Conservation (phyloP, 2,797 vertebrate genomes). For the Anguilla obscura region DNA sequence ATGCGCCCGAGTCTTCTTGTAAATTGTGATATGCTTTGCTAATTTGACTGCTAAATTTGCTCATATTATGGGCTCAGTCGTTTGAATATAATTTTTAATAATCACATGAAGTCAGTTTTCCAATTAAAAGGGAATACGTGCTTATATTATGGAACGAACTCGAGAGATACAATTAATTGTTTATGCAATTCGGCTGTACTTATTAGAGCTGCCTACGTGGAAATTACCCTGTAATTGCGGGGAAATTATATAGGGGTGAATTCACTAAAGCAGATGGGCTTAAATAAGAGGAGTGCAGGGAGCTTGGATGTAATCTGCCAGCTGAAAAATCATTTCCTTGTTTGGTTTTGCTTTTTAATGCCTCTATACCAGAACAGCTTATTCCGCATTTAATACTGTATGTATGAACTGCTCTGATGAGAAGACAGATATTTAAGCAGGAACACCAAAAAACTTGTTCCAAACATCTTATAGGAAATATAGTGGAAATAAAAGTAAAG, state of each 20-base stretch:
- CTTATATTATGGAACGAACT: background rate
- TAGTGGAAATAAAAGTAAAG: background rate
- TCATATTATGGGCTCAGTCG: conserved; percentile 1
- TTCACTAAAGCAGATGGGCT: conserved; percentile 8
- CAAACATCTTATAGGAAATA: no score
- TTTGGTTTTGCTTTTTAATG: background rate
- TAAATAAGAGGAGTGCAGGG: background rate
- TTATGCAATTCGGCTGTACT: background rate
- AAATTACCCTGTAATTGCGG: background rate
- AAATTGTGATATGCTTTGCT: background rate
- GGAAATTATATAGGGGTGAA: background rate
- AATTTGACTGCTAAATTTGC: background rate
- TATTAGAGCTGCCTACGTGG: background rate
- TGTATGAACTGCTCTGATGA: background rate
- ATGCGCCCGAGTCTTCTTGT: background rate
- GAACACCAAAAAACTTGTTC: no score
- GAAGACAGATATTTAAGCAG: no score
- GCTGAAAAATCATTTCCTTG: background rate
- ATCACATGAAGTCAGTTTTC: background rate
- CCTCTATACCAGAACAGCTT: background rate
- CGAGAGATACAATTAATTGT: background rate
- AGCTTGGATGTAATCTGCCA: background rate
- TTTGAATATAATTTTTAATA: background rate
- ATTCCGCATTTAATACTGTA: background rate
- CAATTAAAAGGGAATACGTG: background rate